Base-by-base conservation (phyloP, 1,140 invertebrate species). In the Drosophila busckii region DNA sequence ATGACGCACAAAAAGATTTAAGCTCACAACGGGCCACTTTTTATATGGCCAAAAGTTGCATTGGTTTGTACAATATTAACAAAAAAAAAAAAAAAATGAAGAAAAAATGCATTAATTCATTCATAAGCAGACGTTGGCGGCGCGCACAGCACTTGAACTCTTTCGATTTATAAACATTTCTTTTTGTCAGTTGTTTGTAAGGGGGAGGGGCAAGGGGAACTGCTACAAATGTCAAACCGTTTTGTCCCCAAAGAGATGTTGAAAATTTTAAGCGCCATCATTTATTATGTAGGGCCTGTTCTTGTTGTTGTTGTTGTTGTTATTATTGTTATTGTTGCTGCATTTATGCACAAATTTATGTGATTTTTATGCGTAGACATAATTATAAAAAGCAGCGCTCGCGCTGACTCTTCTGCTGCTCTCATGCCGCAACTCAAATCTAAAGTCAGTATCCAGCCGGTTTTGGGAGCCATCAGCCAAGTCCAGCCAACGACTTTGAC, bases 351-450 rank as follows among this genome's bases (percentile, higher is more conserved):
- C 76, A 70, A 82, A 85, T 85, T 85, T 85, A 85, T 85, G 82
- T 85, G 82, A 84, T 84, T 85, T 85, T 85, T 85, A 85, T 85
- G 82, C 82, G 82, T 85, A 85, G 82, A 84, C 82, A 85, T 84
- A 80, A 85, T 84, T 84, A 85, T 82, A 70, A 85, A n/a, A 85
- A 82, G 70, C 68, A 64, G 42, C 42, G 15, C 50, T 55, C 52
- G 59, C 53, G n/a, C n/a, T n/a, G 35, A 54, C 31, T 17, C 48
- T 44, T 26, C 28, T 38, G 42, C 42, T 35, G 45, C 48, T 34
- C 38, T 50, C 54, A 61, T 60, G 32, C 23, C 16, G 19, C 22
- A 34, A 20, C 17, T 22, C n/a, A 29, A 31, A 17, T 12, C 31
- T 8, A 7, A n/a, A n/a, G n/a, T n/a, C n/a, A n/a, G n/a, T n/a